phyloP scores from a whole-genome alignment of 2,113 vertebrate genomes.

The Pedionomus torquatus region DNA sequence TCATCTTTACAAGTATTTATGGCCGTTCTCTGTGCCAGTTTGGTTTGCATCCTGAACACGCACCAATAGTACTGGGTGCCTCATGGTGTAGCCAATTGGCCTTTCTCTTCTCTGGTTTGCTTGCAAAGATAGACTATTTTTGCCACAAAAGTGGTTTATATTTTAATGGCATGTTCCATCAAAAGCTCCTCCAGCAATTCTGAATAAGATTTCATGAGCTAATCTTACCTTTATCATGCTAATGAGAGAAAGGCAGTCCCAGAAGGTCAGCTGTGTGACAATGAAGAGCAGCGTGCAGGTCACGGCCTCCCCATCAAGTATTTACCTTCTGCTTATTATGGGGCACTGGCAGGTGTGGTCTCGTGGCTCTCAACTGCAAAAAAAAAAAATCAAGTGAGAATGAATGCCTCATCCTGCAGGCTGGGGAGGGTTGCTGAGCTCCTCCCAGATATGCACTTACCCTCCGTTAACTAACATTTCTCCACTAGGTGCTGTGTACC shows the following conservation, averaged over 20 bases:
- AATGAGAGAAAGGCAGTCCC: not conserved
- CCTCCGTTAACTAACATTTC: not conserved
- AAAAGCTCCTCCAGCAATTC: not conserved
- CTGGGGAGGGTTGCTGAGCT: not conserved
- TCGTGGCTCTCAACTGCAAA: not conserved
- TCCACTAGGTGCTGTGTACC: slow-evolving; percentile 84
- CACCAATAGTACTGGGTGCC: not conserved
- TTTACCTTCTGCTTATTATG: not conserved
- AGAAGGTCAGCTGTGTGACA: not conserved
- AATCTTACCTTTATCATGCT: not conserved
- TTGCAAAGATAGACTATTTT: not conserved
- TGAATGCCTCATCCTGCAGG: accelerated
- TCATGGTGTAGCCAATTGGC: not conserved
- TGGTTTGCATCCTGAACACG: not conserved
- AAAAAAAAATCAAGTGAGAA: not conserved
- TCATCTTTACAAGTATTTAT: not conserved
- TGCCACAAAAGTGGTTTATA: not conserved
- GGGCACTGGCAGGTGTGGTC: not conserved
- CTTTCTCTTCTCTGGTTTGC: not conserved
- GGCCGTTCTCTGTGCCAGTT: not conserved
- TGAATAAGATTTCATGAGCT: not conserved
- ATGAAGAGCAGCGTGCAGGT: not conserved
- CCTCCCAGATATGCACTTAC: not conserved
- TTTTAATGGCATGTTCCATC: not conserved
- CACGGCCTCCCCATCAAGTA: not conserved